A percentile compares a stretch with the other conserved stretches of the same genome.
phyloP scores from a whole-genome alignment of 2,113 vertebrate genomes.

The Telmatochromis sp. region DNA sequence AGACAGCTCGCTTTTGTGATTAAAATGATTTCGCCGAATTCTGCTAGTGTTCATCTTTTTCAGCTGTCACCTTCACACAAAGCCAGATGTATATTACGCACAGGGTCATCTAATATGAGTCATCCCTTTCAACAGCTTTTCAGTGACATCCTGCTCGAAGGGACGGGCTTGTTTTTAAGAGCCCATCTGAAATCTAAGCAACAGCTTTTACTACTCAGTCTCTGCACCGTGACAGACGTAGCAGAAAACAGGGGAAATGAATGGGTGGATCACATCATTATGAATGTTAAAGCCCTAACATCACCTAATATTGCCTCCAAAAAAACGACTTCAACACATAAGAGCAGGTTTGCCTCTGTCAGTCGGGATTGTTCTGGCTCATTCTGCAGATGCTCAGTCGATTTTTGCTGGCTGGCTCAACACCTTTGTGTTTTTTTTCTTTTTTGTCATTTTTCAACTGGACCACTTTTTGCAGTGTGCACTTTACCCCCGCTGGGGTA shows the following conservation, averaged over 20 bases:
- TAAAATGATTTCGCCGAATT: neutral
- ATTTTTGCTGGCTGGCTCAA: neutral
- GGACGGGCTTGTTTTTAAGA: neutral
- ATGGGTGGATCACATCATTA: neutral
- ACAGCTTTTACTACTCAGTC: neutral
- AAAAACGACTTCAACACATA: neutral
- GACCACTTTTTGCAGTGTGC: neutral
- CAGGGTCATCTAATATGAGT: constrained; percentile 5
- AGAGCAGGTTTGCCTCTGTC: neutral
- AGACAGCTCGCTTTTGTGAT: neutral
- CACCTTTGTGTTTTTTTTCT: neutral
- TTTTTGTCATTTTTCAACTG: neutral
- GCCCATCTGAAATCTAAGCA: neutral
- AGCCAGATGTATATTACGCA: neutral
- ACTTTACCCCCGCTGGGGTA: neutral
- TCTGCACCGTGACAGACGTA: neutral
- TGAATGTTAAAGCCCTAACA: neutral
- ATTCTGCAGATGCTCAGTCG: neutral
- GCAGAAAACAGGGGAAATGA: neutral
- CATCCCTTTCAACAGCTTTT: neutral
- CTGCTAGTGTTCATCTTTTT: neutral
- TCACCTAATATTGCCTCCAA: neutral
- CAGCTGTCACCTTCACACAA: neutral
- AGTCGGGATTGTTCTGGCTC: neutral
- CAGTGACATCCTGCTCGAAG: neutral